Base-by-base conservation (phyloP, 2,797 vertebrate genomes). In the Siniperca undulata region DNA sequence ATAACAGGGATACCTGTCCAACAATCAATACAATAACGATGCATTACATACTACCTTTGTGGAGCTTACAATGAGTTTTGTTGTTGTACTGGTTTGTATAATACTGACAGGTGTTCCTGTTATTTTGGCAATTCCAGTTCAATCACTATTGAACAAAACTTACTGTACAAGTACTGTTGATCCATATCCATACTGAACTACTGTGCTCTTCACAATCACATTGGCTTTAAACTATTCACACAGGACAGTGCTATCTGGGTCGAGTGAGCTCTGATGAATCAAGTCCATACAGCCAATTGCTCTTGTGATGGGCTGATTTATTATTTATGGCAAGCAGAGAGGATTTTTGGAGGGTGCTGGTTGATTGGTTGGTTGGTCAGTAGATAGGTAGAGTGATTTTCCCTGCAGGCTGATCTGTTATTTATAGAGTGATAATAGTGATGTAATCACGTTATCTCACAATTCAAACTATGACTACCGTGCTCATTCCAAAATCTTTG, bases 271-370 rank as follows among this genome's bases (percentile, higher is more conserved):
- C 73, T 70, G 56, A 82, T 70, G 85, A 88, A 84, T 85, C 84
- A 74, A 67, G 80, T 74, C 74, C 74, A 86, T 81, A 73, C 70
- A 81, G 74, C 70, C 78, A 74, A 81, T 70, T 68, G 77, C 69
- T 58, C 42, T 71, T 6, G 13, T 77, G 73, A 72, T 17, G 40
- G 61, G 24, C 24, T 58, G 24, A 84, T 93, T 76, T 78, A 91
- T 92, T 86, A 91, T 93, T 91, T 46, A 92, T 74, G 55, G 81
- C 12, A 44, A 78, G 74, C 78, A 78, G 62, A 38, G 73, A 74
- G 44, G 71, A 65, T 86, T 86, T 88, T 40, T 61, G 58, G 34
- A 74, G 58, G 64, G 40, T 40, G 77, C 17, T n/a, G 48, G 70
- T 53, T 22, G 61, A 46, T n/a, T 78, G 38, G 64, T 61, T 22